Evolutionary conservation across 2,797 vertebrate species (phyloP), one percentile per base, ranked within the genome.

Genomic region (Sebastes matsubarae): DNA sequence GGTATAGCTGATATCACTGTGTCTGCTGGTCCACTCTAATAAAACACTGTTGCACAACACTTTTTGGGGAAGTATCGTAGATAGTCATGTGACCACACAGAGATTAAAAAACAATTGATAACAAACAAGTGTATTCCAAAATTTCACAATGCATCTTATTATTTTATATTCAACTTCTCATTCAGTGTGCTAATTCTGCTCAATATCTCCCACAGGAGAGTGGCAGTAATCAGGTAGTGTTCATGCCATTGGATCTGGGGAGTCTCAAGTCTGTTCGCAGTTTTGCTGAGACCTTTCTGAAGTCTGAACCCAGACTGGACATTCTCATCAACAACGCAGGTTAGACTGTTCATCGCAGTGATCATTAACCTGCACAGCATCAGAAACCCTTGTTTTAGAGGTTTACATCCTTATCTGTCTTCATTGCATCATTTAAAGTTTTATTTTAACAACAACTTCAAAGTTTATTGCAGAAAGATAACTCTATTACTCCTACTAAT

Each of bases 281-380:
- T 72, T 99, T 99, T 83, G 96, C 97, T 25, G 93, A 96, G 76
- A 75, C 89, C 29, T 98, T 99, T 90, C 93, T 98, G 78, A 94
- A 79, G 79, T 94, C 95, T 1, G 97, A 99, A 77, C 96, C 96
- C n/a, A 96, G 96, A 72, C 94, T 99, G 79, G 97, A 99, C 89
- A 88, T 99, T 71, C 97, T 99, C 57, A 95, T 99, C 89, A 98
- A 99, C 94, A 99, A 99, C 1, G 98, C 98, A 59, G 98, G 98
- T 98, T 83, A 95, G 92, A 1, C 2, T 16, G 20, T 36, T 54
- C 22, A 36, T 36, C 34, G 30, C 20, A 36, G 20, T 32, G n/a
- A 38, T 50, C 16, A 29, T n/a, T 12, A 67, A 50, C 25, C 25
- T 50, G 65, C 1, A 67, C 65, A 20, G 25, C 42, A 67, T 67